A percentile compares a stretch with the other conserved stretches of the same genome.
Conservation (phyloP, 1,140 invertebrate species). For the Diachasma alloeum region DNA sequence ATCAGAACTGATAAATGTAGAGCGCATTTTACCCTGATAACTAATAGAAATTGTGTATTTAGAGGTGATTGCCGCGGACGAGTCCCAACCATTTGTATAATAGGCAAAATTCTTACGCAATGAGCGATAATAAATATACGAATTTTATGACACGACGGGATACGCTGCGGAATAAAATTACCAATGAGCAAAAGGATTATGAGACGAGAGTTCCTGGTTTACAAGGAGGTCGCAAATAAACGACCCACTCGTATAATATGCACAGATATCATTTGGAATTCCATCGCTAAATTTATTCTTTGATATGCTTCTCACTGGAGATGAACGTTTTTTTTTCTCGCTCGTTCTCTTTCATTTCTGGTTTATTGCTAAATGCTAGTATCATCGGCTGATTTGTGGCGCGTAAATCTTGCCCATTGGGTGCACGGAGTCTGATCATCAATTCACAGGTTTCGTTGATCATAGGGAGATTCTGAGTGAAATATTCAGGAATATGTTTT, state of each 20-base stretch:
- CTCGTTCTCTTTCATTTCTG: not conserved
- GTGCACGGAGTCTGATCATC: not conserved
- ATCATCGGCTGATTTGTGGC: not conserved
- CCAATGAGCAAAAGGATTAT: slow-evolving; percentile 19
- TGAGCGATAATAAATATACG: slow-evolving; percentile 24
- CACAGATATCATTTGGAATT: not conserved
- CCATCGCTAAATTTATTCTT: not conserved
- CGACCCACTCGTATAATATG: slow-evolving; percentile 2
- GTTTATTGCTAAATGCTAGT: not conserved
- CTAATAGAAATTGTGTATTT: not conserved
- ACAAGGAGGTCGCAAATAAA: slow-evolving; percentile 12
- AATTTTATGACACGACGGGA: slow-evolving; percentile 21
- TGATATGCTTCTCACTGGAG: slow-evolving; percentile 4
- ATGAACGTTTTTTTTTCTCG: not conserved
- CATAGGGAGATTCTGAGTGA: too few species aligned
- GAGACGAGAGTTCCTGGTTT: slow-evolving; percentile 13
- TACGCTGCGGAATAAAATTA: slow-evolving; percentile 10
- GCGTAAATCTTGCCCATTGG: not conserved
- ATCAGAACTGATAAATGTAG: not conserved
- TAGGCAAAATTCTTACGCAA: slow-evolving; percentile 23
- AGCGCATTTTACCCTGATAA: not conserved
- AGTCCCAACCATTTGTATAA: not conserved
- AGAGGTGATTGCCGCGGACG: not conserved
- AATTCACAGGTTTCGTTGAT: too few species aligned
- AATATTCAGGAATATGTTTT: too few species aligned